These are phyloP conservation scores for Lanius ludovicianus DNA, from an alignment of 2,113 vertebrate species.

Conservation along the genomic window DNA sequence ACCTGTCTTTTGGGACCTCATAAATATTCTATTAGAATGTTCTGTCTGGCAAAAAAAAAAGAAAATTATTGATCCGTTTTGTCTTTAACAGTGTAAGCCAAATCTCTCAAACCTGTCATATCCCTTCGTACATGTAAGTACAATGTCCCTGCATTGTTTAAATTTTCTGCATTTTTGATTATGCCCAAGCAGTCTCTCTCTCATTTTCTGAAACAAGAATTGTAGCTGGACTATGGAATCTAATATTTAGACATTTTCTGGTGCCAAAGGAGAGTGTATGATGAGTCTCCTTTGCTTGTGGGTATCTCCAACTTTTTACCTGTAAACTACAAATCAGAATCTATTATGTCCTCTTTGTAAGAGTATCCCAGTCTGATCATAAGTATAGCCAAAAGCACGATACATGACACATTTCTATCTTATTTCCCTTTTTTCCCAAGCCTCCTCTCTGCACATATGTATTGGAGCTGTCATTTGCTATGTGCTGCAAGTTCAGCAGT, in stretches of 20 bases:
- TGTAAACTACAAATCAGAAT: background rate
- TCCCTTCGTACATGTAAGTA: slow-evolving; percentile 75
- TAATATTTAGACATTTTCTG: background rate
- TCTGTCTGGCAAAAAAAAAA: background rate
- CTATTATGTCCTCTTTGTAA: background rate
- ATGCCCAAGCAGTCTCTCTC: background rate
- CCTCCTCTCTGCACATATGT: background rate
- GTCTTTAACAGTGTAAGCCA: slow-evolving; percentile 64
- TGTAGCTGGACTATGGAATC: background rate
- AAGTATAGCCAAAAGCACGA: background rate
- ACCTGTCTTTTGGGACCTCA: background rate
- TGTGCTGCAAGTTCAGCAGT: background rate
- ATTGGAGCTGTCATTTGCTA: background rate
- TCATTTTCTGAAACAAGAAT: background rate
- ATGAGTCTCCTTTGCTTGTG: background rate
- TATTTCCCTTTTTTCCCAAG: background rate
- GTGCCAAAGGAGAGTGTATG: background rate
- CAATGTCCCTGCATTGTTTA: background rate
- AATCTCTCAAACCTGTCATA: slow-evolving; percentile 71
- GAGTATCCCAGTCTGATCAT: background rate
- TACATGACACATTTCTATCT: background rate
- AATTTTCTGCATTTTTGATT: background rate
- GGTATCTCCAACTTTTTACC: background rate
- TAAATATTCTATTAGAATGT: background rate
- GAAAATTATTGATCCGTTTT: background rate